Evolutionary conservation across 2,888 invertebrate genomes (phyloP), one percentile per base, ranked within the genome.

Genomic region (Stictocephala bisonia): DNA sequence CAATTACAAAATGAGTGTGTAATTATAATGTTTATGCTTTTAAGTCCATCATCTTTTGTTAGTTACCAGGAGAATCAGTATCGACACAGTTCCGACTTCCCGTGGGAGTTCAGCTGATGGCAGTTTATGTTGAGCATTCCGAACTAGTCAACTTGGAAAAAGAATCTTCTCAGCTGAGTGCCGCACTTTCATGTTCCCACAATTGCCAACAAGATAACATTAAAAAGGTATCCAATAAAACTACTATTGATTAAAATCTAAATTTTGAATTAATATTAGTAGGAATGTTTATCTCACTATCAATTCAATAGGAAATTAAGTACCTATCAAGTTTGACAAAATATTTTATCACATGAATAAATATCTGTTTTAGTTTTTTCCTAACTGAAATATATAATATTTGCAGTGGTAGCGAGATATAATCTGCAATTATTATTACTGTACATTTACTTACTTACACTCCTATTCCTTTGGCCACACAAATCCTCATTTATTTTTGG

Each of bases 51-150:
- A 9, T 31, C 11, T 53, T 51, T 58, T 31, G 75, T 76, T 71
- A 86, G 86, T 90, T 91, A 0, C 92, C 94, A 0, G 94, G 93
- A 0, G 93, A 94, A 82, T 85, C 86, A 48, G 85, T 92, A 35
- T 81, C 84, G 53, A 85, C 86, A 74, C 88, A 89, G 77, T 93
- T 92, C 78, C 91, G 93, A 60, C 84, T 95, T 71, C 95, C 95
- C 0, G 85, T 91, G 18, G 95, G 95, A 0, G 92, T 94, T 0
- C 93, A 94, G 82, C 87, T 96, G 74, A 84, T 96, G 35, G 89
- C 89, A 26, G 91, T 95, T 0, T 95, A 92, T 81, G 86, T 96
- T 27, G 70, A 71, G 4, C 26, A 71, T 11, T 29, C 41, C 9
- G 70, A 71, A 20, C 20, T 71, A 29, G 24, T 20, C 9, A 56